Base-by-base conservation (phyloP, 1,140 invertebrate species). In the Diabrotica undecimpunctata region DNA sequence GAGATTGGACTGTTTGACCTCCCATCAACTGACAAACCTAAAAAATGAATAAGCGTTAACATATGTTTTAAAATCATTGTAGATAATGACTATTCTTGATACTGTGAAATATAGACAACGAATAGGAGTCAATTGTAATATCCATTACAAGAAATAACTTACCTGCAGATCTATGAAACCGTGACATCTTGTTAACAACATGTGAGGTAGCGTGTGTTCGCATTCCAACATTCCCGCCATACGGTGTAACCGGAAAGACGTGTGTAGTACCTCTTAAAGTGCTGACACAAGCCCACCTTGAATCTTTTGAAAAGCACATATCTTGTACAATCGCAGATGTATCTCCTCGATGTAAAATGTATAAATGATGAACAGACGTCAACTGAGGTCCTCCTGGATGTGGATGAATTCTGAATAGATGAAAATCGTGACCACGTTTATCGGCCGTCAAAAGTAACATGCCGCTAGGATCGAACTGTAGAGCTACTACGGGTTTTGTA, bases 261-360 rank as follows among this genome's bases (percentile, higher is more conserved):
- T 99, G 97, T 12, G 96, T 97, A 3, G 97, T 99, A 63, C 96
- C 97, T 66, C 97, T 87, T 68, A 97, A 83, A 6, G 97, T 98
- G 35, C 93, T 94, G 0, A 99, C 88, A 11, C 95, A 92, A 8
- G 95, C 89, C 97, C 97, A 99, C 57, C 97, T 88, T 52, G 93
- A 94, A 80, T 99, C 97, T 64, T 88, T 82, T 8, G 95, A 95
- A 79, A 94, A 92, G 57, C 88, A 85, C 78, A 97, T 93, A 74
- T 96, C 91, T 82, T 95, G 84, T 55, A 93, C 90, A 82, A 90
- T 89, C 61, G 91, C 90, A 51, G 89, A 91, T 0, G 91, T 93
- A 69, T 93, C 90, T 35, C 91, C 91, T 7, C 97, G 86, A 78
- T 98, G 94, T 50, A 99, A 82, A 38, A 96, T 90, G 78, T 99